Percentiles rank a stretch among this genome's conserved stretches.
Conservation (phyloP, 2,113 vertebrate genomes). For the Cheilinus undulatus region DNA sequence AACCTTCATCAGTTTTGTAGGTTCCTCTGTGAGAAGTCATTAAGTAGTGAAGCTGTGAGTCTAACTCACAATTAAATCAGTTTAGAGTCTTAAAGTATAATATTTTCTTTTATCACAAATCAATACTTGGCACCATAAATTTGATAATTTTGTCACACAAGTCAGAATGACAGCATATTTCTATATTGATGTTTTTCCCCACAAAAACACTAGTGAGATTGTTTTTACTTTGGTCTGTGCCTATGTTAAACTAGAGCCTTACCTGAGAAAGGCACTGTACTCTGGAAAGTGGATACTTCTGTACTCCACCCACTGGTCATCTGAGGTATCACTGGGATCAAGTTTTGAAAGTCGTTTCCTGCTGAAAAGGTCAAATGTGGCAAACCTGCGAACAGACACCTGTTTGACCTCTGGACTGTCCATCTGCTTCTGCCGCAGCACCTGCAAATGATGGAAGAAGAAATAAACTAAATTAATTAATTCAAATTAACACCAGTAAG, state of each 20-base stretch:
- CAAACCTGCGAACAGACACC: constrained; percentile 92
- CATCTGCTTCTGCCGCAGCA: constrained; percentile 88
- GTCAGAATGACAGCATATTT: too few relatives aligned
- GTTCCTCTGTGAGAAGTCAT: too few relatives aligned
- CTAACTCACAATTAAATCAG: too few relatives aligned
- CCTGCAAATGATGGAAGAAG: constrained; percentile 80
- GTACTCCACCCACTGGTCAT: constrained; percentile 89
- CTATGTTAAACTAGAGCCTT: constrained; percentile 18
- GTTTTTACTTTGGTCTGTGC: background rate
- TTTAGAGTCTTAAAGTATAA: too few relatives aligned
- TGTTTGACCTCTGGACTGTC: constrained; percentile 87
- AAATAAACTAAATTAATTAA: background rate
- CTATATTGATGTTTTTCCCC: too few relatives aligned
- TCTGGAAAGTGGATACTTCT: constrained; percentile 90
- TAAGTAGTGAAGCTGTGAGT: too few relatives aligned
- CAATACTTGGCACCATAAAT: too few relatives aligned
- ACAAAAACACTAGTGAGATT: too few relatives aligned
- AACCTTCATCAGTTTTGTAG: too few relatives aligned
- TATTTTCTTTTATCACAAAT: too few relatives aligned
- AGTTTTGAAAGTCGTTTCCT: constrained; percentile 72
- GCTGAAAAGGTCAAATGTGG: constrained; percentile 93
- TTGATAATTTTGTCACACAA: too few relatives aligned
- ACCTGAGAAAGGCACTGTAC: constrained; percentile 92
- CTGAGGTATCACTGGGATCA: constrained; percentile 79
- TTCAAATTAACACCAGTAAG: too few relatives aligned